These are phyloP conservation scores for Chrysoperla carnea DNA, from an alignment of 1,140 invertebrate genomes.

Conservation along the genomic window DNA sequence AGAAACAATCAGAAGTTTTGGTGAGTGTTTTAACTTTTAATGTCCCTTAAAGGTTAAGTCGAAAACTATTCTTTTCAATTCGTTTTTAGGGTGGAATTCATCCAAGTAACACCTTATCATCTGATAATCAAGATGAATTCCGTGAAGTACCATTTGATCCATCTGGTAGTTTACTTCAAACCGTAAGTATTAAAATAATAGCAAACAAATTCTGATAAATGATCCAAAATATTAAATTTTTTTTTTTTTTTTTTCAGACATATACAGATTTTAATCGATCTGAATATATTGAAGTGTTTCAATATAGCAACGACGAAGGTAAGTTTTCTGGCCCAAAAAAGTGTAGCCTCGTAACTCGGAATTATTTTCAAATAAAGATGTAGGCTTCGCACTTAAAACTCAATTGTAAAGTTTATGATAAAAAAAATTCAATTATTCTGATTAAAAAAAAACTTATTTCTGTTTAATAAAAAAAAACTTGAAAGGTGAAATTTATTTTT, in stretches of 20 bases:
- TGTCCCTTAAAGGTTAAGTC: too few relatives aligned
- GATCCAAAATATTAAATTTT: slow-evolving; percentile 2
- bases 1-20: slow-evolving; percentile 34
- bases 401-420: too few relatives aligned
- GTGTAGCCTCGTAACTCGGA: too few relatives aligned
- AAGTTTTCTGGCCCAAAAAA: too few relatives aligned
- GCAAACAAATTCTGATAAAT: neutral
- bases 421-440: too few relatives aligned
- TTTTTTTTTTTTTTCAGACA: slow-evolving; percentile 22
- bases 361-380: too few relatives aligned
- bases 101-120: slow-evolving; percentile 14
- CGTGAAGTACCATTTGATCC: slow-evolving; percentile 12
- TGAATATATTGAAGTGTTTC: slow-evolving; percentile 8
- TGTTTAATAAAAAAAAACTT: too few relatives aligned
- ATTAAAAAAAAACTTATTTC: too few relatives aligned
- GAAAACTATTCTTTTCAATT: slow-evolving; percentile 1
- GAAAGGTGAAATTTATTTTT: too few relatives aligned
- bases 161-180: slow-evolving; percentile 9
- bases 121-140: slow-evolving; percentile 13
- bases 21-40: slow-evolving; percentile 24
- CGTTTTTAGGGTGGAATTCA: slow-evolving; percentile 19
- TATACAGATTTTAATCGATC: slow-evolving; percentile 24
- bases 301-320: too few relatives aligned
- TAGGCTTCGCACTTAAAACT: too few relatives aligned
- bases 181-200: slow-evolving; percentile 7